Evolutionary conservation across 1,140 invertebrate genomes (phyloP), one percentile per base, ranked within the genome.

Genomic region (Lineus longissimus): DNA sequence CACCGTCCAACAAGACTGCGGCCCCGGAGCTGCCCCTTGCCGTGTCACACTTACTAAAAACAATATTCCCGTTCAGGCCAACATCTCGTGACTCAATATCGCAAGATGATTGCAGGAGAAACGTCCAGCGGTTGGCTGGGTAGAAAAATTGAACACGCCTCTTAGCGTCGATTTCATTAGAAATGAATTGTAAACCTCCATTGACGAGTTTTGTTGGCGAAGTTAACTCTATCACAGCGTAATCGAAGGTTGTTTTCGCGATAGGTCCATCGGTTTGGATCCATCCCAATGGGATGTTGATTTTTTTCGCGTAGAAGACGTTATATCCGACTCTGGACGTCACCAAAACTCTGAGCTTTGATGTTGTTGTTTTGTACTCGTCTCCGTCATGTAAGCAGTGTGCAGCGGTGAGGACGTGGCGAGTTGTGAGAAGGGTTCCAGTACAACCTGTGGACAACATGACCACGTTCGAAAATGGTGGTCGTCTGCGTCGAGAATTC

Each of bases 371-470:
- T 27, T 61, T 65, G 58, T 72, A 74, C 22, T 63, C 58, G 7
- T 61, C 30, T 1, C 74, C 74, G 33, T 70, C 63, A 51, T 76
- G 74, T 25, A 76, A 70, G 57, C 74, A 76, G 55, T 76, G 74
- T 9, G 74, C 74, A 19, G 74, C 74, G 1, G 74, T 76, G 15
- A 76, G 59, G 9, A 76, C 71, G 33, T 69, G 72, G 1, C 59
- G 61, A 1, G 74, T 71, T 15, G 74, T 72, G 0, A 76, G 64
- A 19, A 76, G 70, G 0, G 74, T 76, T 17, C 74, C 74, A 1
- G 73, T 74, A 61, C 74, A 76, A 2, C 74, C 74, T 33, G 70
- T 69, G 7, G 73, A 74, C 23, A 76, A 61, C 15, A 69, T 66
- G 9, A 74, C 74, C 25, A 73, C 66, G 59, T 76, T 76, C 36